phyloP scores from a whole-genome alignment of 2,888 invertebrate genomes.

The Lasioglossum villosulum region DNA sequence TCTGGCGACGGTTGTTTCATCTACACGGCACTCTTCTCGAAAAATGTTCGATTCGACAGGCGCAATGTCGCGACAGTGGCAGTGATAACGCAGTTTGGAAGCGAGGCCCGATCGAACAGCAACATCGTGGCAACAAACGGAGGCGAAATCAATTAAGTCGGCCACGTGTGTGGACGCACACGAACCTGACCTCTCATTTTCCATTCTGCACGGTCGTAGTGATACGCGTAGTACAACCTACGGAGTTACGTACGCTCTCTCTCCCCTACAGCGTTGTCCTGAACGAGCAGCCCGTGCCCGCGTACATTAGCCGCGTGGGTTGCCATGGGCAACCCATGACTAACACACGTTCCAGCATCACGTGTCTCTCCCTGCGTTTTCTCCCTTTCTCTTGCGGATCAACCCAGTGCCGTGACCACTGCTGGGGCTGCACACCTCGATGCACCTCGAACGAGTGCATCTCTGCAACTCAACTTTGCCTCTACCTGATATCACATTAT shows the following conservation, averaged over 20 bases:
- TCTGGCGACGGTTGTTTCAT: conserved; percentile 12
- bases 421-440: conserved; percentile 17
- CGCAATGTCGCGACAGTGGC: conserved; percentile 30
- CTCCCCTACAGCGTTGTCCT: conserved; percentile 44
- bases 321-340: conserved; percentile 81
- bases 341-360: conserved; percentile 74
- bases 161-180: conserved; percentile 63
- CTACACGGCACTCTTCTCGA: not conserved
- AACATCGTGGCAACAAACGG: conserved; percentile 72
- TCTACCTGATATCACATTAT: not conserved
- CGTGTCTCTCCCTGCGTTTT: conserved; percentile 60
- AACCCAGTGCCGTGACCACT: conserved; percentile 50
- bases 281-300: conserved; percentile 64
- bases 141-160: conserved; percentile 82
- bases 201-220: conserved; percentile 53
- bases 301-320: conserved; percentile 77
- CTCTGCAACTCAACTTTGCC: not conserved
- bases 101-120: conserved; percentile 70
- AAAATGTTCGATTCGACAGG: conserved; percentile 25
- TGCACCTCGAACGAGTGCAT: not conserved
- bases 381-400: conserved; percentile 55
- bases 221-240: conserved; percentile 57
- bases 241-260: conserved; percentile 47
- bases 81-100: conserved; percentile 65
- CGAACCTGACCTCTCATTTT: conserved; percentile 59